A percentile compares a stretch with the other conserved stretches of the same genome.
phyloP scores from a whole-genome alignment of 2,113 vertebrate genomes.

The Lampris incognitus region DNA sequence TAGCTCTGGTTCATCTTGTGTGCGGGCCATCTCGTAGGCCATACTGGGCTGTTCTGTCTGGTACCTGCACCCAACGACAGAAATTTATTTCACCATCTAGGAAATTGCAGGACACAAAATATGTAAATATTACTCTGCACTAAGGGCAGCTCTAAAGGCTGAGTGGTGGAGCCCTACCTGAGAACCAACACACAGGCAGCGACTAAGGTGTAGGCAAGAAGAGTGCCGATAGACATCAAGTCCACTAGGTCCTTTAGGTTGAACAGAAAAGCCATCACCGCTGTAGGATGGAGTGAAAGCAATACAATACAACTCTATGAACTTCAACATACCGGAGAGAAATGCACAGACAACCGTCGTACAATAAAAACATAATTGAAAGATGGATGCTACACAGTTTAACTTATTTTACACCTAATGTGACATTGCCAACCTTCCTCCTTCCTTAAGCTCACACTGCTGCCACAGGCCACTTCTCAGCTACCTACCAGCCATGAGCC shows the following conservation, averaged over 20 bases:
- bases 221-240: constrained; percentile 97
- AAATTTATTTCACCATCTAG: not conserved
- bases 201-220: constrained; percentile 96
- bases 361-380: not conserved
- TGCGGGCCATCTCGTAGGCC: constrained; percentile 90
- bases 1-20: constrained; percentile 85
- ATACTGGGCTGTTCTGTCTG: constrained; percentile 89
- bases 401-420: not conserved
- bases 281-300: constrained; percentile 73
- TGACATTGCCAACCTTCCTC: constrained; percentile 33
- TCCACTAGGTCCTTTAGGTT: constrained; percentile 96
- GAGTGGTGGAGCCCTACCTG: constrained; percentile 81
- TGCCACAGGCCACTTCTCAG: constrained; percentile 40
- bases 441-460: constrained; percentile 52
- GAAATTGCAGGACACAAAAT: not conserved
- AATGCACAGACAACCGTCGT: not conserved
- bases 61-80: constrained; percentile 80
- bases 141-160: not conserved
- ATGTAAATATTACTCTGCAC: no score
- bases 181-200: constrained; percentile 95
- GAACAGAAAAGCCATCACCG: constrained; percentile 96
- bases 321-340: no score
- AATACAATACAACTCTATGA: not conserved
- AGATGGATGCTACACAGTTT: not conserved
- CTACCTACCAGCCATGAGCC: constrained; percentile 81